Evolutionary conservation across 1,140 invertebrate genomes (phyloP).

Genomic region (Macrobrachium nipponense): DNA sequence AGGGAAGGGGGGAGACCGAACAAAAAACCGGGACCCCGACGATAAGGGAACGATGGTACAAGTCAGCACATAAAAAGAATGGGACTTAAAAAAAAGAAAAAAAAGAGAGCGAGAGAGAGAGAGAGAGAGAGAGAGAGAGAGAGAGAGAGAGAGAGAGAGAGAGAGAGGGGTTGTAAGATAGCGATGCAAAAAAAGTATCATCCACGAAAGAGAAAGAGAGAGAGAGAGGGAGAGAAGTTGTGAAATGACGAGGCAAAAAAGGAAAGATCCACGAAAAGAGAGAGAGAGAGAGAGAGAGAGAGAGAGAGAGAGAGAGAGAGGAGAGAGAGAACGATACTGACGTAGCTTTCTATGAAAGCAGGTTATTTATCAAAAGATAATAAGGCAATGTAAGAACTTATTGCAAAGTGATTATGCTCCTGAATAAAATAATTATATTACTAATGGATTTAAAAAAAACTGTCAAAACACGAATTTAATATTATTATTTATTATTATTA

Average conservation of each 20-base stretch:
- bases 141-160: slow-evolving; percentile 17
- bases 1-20: neutral
- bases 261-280: slow-evolving; percentile 28
- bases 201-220: neutral
- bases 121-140: slow-evolving; percentile 3
- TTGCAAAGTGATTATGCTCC: no score
- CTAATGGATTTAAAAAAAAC: no score
- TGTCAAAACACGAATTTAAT: no score
- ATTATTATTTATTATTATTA: no score
- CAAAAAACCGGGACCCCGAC: neutral
- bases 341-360: no score
- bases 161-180: neutral
- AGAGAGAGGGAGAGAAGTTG: slow-evolving; percentile 26
- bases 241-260: slow-evolving; percentile 9
- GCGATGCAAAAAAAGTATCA: neutral
- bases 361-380: no score
- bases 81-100: neutral
- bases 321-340: no score
- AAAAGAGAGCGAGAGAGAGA: neutral
- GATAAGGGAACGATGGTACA: neutral
- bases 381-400: no score
- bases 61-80: neutral
- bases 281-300: slow-evolving; percentile 26
- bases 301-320: slow-evolving; percentile 17
- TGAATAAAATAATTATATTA: no score